Base-by-base conservation (phyloP, 2,888 invertebrate species). In the Rhagonycha fulva region DNA sequence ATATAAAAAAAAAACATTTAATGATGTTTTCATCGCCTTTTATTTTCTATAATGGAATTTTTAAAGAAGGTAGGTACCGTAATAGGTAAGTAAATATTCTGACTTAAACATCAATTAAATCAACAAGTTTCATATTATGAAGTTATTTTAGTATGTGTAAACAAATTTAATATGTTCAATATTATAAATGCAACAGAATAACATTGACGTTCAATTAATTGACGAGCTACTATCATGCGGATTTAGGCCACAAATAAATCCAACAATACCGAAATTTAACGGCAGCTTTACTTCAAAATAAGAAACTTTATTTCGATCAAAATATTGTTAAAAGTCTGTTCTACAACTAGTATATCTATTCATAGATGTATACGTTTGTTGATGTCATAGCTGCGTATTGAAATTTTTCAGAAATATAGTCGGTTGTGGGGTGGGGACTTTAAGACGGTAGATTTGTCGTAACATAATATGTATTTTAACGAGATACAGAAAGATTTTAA, bases 1-100 rank as follows among this genome's bases (percentile, higher is more conserved):
- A 82, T 83, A 81, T 81, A 82, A 82, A 80, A 81, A 80, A 79
- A 47, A 7, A n/a, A 7, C n/a, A 47, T 12, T 4, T 47, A 47
- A 47, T 47, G n/a, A 47, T 47, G 47, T 47, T 47, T 47, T n/a
- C 47, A 7, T 32, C 32, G 5, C n/a, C 9, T 7, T n/a, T 47
- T n/a, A n/a, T n/a, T 47, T 47, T 47, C n/a, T 47, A n/a, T 47
- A n/a, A n/a, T 47, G 47, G 7, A 47, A 47, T 47, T 47, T n/a
- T n/a, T 7, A 47, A 47, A 47, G n/a, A 11, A 47, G 32, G 32
- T 32, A 24, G 76, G 75, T 72, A 72, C 76, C 70, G 71, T 63
- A n/a, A 68, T 24, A 12, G 12, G 68, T 12, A n/a, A 26, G 28
- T 68, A 28, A 68, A 68, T 26, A 28, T 28, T 11, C 7, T 68